Evolutionary conservation across 2,797 vertebrate genomes (phyloP), one percentile per base, ranked within the genome.

Genomic region (Oreochromis grahami): DNA sequence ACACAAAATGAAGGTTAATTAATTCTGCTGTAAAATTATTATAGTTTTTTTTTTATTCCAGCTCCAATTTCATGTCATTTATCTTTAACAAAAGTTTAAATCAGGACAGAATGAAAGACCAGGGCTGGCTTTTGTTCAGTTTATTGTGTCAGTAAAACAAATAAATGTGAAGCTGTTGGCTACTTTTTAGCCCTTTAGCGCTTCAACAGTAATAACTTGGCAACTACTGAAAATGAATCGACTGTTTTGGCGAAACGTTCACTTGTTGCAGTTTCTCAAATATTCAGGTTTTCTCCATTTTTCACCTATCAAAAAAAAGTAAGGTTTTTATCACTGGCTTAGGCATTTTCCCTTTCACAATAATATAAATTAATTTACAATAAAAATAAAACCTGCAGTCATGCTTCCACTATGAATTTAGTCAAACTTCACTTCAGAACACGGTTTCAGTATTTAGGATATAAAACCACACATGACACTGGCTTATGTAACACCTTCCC

Each of bases 401-500:
- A 17, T 1, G 1, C 24, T 50, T 36, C 48, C 26, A 29, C 17
- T 51, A 6, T 74, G 50, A 65, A 34, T 34, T 12, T 11, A 2
- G 2, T 26, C 21, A 65, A 41, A 68, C 63, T 2, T 41, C 36
- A 14, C 38, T 43, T 43, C 4, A 70, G 38, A 70, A 10, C 21
- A 4, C 26, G 0, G 70, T 32, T 4, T 68, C 34, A 78, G n/a
- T 29, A 8, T 87, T 80, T 52, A 72, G 5, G 65, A 74, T 53
- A 68, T 56, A 76, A 85, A 74, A 76, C 43, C 36, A 41, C 36
- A 60, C 29, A 55, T 43, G 51, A 80, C 74, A 72, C 24, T 72
- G 50, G 8, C 84, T 91, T 81, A 88, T 79, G 53, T 79, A 91
- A 92, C 82, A 13, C 17, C 65, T 86, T 79, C 77, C 85, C 29